Conservation (phyloP, 2,797 vertebrate genomes). For the Rousettus madagascariensis region DNA sequence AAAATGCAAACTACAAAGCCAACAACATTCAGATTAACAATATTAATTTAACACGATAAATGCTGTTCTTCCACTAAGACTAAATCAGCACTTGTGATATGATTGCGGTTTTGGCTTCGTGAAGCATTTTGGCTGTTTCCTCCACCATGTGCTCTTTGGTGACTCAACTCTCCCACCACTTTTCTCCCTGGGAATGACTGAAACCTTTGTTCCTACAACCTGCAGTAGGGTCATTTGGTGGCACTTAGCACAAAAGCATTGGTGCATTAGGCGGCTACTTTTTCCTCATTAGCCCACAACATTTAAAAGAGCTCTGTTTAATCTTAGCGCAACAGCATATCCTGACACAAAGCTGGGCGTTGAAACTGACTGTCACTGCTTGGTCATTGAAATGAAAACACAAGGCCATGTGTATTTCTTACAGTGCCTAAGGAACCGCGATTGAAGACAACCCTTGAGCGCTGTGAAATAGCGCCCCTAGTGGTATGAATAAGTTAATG, state of each 20-base stretch:
- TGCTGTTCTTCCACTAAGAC: background rate
- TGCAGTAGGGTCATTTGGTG: background rate
- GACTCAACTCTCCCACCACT: background rate
- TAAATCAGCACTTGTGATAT: background rate
- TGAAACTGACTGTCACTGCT: background rate
- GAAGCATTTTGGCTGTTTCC: background rate
- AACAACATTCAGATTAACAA: conserved; percentile 2
- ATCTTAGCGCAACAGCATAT: background rate
- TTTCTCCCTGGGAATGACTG: background rate
- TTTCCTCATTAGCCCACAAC: background rate
- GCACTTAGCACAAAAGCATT: background rate
- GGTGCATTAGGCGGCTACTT: background rate
- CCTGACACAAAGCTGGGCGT: background rate
- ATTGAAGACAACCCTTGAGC: background rate
- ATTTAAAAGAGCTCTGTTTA: background rate
- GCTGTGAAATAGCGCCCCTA: background rate
- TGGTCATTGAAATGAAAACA: background rate
- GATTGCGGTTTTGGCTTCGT: background rate
- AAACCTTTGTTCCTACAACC: background rate
- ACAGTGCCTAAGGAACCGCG: fast-evolving
- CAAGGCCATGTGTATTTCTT: background rate
- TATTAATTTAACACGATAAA: background rate
- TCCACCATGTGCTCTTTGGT: background rate
- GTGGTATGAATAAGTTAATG: background rate
- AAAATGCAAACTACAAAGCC: conserved; percentile 34